phyloP scores from a whole-genome alignment of 2,888 invertebrate species.

The Xanthia icteritia region DNA sequence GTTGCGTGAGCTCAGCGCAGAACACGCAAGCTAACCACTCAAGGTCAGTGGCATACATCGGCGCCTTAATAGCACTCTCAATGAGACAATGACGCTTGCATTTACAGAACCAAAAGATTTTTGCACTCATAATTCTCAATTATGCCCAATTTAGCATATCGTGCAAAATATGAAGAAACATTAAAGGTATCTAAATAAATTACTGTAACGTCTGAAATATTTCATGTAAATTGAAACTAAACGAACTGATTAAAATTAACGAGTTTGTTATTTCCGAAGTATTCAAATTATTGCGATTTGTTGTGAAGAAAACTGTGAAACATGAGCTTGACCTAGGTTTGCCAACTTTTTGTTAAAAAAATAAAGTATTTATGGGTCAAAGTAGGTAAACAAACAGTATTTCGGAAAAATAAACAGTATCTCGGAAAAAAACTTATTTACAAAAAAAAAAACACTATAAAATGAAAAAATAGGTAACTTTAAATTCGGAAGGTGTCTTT shows the following conservation, averaged over 20 bases:
- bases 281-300: slow-evolving; percentile 4
- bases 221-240: slow-evolving; percentile 32
- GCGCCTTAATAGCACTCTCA: neutral
- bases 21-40: no score
- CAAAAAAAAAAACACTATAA: no score
- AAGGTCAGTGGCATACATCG: no score
- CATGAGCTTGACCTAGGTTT: neutral
- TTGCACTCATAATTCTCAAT: slow-evolving; percentile 18
- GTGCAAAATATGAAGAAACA: slow-evolving; percentile 5
- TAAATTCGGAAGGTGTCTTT: no score
- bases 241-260: slow-evolving; percentile 33
- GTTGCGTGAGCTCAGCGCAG: no score
- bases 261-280: slow-evolving; percentile 8
- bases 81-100: neutral
- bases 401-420: no score
- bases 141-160: slow-evolving; percentile 18
- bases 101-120: neutral
- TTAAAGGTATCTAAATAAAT: neutral
- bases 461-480: no score
- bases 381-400: no score
- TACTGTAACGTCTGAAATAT: slow-evolving; percentile 21
- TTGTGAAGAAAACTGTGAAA: neutral
- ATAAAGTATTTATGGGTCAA: no score
- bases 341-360: no score
- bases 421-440: no score